Conservation (phyloP, 2,113 vertebrate species). For the Cranoglanis bouderius region DNA sequence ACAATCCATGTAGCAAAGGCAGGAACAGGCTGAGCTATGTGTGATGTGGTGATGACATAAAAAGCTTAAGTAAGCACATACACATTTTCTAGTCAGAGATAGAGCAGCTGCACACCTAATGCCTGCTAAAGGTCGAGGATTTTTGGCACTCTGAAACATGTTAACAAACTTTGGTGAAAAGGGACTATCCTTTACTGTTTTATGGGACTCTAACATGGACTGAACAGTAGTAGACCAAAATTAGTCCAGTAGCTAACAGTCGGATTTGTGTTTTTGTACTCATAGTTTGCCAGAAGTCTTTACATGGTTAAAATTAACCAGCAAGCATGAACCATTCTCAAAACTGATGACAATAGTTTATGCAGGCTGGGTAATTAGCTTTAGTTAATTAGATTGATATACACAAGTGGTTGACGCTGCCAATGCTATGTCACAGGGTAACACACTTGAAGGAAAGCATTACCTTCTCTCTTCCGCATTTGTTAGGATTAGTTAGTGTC, state of each 20-base stretch:
- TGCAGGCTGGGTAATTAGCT: neutral
- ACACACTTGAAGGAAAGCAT: neutral
- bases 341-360: neutral
- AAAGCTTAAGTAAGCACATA: slow-evolving; percentile 14
- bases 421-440: neutral
- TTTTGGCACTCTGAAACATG: neutral
- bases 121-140: neutral
- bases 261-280: neutral
- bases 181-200: neutral
- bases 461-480: neutral
- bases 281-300: neutral
- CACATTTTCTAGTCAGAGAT: neutral
- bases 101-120: slow-evolving; percentile 19
- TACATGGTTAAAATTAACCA: neutral
- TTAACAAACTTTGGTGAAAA: neutral
- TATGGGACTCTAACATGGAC: no score
- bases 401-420: neutral
- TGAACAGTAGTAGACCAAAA: neutral
- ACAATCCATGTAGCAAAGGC: neutral
- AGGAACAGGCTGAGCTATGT: slow-evolving; percentile 11
- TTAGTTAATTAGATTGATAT: neutral
- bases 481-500: neutral
- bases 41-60: slow-evolving; percentile 25
- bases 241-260: neutral
- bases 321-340: neutral